Evolutionary conservation across 2,113 vertebrate genomes (phyloP).

Genomic region (Uropsilus gracilis): DNA sequence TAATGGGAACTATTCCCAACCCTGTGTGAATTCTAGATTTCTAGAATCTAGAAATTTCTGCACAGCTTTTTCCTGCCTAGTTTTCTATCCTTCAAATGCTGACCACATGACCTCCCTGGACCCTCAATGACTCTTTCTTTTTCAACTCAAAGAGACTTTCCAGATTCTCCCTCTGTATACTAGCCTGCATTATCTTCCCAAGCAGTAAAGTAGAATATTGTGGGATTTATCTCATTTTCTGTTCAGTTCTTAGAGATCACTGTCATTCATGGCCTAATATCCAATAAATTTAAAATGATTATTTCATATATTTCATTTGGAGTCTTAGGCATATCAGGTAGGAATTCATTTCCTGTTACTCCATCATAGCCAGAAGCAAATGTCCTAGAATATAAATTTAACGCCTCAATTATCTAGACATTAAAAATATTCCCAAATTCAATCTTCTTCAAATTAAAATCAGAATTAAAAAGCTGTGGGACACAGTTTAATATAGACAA

Average conservation of each 20-base stretch:
- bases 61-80: background rate
- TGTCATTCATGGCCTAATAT: background rate
- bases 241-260: constrained; percentile 7
- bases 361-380: background rate
- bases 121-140: background rate
- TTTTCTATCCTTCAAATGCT: background rate
- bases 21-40: background rate
- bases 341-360: background rate
- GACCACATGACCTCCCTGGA: background rate
- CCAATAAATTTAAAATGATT: background rate
- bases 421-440: background rate
- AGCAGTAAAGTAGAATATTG: background rate
- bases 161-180: background rate
- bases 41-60: too few species aligned
- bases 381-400: background rate
- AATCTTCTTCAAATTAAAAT: constrained; percentile 40
- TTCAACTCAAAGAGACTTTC: background rate
- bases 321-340: background rate
- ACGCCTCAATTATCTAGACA: background rate
- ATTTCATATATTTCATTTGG: background rate
- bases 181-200: background rate
- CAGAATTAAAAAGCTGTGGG: background rate
- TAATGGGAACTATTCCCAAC: background rate
- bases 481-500: background rate
- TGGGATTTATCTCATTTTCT: background rate